Evolutionary conservation across 2,797 vertebrate genomes (phyloP), one percentile per base, ranked within the genome.

Genomic region (Gymnocypris eckloni): DNA sequence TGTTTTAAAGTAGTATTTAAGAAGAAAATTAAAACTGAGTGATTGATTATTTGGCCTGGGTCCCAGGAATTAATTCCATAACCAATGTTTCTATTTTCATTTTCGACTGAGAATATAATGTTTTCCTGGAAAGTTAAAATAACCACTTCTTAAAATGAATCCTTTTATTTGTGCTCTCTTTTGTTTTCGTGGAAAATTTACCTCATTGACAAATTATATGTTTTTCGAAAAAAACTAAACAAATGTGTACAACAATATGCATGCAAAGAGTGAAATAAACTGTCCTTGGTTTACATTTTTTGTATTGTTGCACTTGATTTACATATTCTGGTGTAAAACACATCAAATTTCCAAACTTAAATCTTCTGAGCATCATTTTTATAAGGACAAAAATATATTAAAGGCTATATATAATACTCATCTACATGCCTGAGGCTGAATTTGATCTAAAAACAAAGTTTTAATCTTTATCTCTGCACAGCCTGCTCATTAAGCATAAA

Each of bases 21-120:
- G 43, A 89, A 77, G 69, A 89, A 90, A 86, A 33, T 37, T 3
- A 89, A 90, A 70, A 4, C 0, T 15, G 77, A 90, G 54, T 90
- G 61, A 88, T 39, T 71, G 18, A 15, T n/a, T 11, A 20, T 33
- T 69, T 39, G 37, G 33, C 16, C 64, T 0, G 22, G 59, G 41
- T 78, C 52, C 39, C 1, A 41, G 6, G 20, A n/a, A 22, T 37
- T 25, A 15, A 71, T 43, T 71, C 20, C 10, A 43, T 71, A 7
- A 71, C 39, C 20, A 22, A 11, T 43, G 12, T 43, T 71, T 43
- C 69, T 13, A 13, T n/a, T 71, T 71, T 28, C 11, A 13, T 18
- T 69, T 71, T 71, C 5, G 41, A 22, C 22, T 71, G 6, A 72
- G 3, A 25, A 72, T 16, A 13, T 71, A 43, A 13, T 45, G 12